Percentiles rank a stretch among this genome's conserved stretches.
phyloP scores from a whole-genome alignment of 2,113 vertebrate species.

The Pandion haliaetus region DNA sequence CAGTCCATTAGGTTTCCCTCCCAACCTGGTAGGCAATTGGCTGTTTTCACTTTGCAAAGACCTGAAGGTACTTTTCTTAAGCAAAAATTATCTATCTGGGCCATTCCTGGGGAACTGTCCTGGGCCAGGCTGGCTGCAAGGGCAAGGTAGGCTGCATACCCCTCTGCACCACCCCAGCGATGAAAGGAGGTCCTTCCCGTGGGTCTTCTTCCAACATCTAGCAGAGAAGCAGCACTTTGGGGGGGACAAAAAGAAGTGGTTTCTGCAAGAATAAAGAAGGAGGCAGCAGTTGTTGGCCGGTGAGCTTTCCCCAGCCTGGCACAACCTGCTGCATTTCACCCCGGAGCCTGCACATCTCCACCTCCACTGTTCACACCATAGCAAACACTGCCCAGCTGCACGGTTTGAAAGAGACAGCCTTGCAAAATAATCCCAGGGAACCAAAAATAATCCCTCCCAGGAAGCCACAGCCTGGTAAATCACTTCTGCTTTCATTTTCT shows the following conservation, averaged over 20 bases:
- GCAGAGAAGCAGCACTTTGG: not conserved
- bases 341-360: not conserved
- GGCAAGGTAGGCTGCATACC: too few species aligned
- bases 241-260: not conserved
- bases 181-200: accelerated
- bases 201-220: not conserved
- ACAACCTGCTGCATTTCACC: not conserved
- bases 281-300: not conserved
- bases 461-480: not conserved
- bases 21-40: not conserved
- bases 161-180: not conserved
- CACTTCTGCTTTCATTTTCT: not conserved
- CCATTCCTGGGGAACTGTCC: not conserved
- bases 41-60: not conserved
- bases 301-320: not conserved
- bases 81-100: not conserved
- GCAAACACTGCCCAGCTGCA: not conserved
- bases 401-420: not conserved
- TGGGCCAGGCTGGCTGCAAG: not conserved
- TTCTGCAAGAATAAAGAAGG: not conserved
- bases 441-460: not conserved
- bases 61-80: not conserved
- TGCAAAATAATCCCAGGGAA: not conserved
- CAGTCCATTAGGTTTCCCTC: not conserved
- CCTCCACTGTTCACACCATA: not conserved